A percentile compares a stretch with the other conserved stretches of the same genome.
These are phyloP conservation scores for Grallaria varia DNA, from an alignment of 2,113 vertebrate genomes.

Conservation along the genomic window DNA sequence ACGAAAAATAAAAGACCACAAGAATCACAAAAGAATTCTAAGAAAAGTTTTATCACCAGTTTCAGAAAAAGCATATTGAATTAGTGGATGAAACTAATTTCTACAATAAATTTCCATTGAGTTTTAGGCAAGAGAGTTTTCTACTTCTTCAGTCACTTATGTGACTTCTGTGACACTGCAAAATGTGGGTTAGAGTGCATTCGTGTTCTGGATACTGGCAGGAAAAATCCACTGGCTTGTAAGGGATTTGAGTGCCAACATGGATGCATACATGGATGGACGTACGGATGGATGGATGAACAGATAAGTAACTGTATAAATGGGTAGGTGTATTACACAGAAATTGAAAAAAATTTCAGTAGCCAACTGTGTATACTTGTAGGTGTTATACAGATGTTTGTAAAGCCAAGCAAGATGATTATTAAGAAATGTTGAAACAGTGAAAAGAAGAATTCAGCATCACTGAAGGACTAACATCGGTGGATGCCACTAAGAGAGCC, in stretches of 20 bases:
- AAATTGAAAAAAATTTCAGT: neutral
- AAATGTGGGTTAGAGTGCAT: neutral
- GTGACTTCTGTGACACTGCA: neutral
- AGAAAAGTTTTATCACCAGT: neutral
- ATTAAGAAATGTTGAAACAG: neutral
- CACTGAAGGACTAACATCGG: neutral
- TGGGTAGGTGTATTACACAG: neutral
- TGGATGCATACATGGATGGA: neutral
- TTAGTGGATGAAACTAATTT: neutral
- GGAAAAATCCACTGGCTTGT: neutral
- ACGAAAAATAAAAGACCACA: neutral
- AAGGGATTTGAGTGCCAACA: neutral
- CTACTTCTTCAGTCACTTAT: neutral
- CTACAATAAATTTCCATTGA: neutral
- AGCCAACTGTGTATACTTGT: neutral
- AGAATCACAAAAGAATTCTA: neutral
- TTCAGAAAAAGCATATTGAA: neutral
- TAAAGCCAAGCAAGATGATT: neutral
- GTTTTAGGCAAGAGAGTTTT: neutral
- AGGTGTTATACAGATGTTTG: neutral
- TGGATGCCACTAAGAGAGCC: neutral
- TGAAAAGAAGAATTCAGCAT: neutral
- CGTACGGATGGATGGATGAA: neutral
- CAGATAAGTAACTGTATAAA: neutral
- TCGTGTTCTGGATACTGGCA: neutral